phyloP scores from a whole-genome alignment of 2,797 vertebrate species.

The Enteromius afrohamiltoni region DNA sequence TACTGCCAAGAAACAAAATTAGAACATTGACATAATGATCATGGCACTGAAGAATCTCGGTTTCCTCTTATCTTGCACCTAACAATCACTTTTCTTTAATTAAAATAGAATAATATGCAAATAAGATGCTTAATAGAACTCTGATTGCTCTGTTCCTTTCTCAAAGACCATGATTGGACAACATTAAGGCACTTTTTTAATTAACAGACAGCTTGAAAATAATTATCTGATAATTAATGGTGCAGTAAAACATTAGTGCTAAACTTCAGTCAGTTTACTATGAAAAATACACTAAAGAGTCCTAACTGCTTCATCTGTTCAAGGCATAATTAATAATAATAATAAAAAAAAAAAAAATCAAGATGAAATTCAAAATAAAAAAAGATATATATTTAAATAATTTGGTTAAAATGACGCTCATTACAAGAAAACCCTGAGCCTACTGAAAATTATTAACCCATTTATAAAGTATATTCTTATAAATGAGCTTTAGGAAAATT shows the following conservation, averaged over 20 bases:
- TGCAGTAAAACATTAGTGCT: neutral
- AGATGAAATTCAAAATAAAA: no score
- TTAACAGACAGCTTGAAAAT: conserved; percentile 16
- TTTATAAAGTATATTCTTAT: neutral
- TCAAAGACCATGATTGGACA: conserved; percentile 16
- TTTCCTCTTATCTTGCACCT: neutral
- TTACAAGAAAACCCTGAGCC: no score
- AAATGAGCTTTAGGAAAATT: neutral
- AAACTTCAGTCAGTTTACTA: neutral
- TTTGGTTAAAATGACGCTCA: no score
- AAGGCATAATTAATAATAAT: neutral
- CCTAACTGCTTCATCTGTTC: neutral
- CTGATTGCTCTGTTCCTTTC: conserved; percentile 16
- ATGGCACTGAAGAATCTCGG: neutral
- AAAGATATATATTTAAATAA: no score
- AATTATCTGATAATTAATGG: conserved; percentile 6
- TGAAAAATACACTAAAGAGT: neutral
- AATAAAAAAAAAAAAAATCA: neutral
- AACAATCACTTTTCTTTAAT: conserved; percentile 35
- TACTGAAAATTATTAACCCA: no score
- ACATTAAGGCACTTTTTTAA: conserved; percentile 21
- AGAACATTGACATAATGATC: neutral
- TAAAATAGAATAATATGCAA: conserved; percentile 23
- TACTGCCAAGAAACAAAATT: neutral
- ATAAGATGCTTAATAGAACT: conserved; percentile 19